Evolutionary conservation across 2,797 vertebrate species (phyloP).

Genomic region (Poecilia gillii): DNA sequence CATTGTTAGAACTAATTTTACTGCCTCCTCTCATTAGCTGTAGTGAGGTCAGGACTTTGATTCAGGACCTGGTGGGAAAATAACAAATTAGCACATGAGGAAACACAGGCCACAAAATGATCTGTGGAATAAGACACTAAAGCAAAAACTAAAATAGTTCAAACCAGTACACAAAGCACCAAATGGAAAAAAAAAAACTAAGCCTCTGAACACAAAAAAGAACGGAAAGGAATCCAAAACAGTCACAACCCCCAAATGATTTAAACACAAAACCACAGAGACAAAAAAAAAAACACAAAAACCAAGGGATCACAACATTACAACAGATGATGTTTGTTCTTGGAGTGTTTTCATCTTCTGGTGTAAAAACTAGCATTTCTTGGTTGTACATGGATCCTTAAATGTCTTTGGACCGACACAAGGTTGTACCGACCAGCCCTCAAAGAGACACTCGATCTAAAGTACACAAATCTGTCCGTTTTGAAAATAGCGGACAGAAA

Average conservation of each 20-base stretch:
- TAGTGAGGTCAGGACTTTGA: neutral
- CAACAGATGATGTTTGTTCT: neutral
- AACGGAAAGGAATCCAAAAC: neutral
- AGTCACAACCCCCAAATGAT: neutral
- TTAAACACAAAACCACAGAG: neutral
- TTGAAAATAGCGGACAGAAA: neutral
- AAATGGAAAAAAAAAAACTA: neutral
- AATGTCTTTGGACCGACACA: constrained; percentile 50
- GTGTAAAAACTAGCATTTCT: constrained; percentile 50
- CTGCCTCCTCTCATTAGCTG: neutral
- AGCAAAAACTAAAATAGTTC: neutral
- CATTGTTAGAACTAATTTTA: neutral
- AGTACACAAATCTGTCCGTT: neutral
- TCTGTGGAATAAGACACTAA: neutral
- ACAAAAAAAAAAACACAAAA: neutral
- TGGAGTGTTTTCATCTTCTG: constrained; percentile 12
- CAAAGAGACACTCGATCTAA: constrained; percentile 80
- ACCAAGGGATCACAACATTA: neutral
- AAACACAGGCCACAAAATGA: neutral
- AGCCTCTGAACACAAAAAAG: neutral
- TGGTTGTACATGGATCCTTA: constrained; percentile 62
- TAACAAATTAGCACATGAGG: neutral
- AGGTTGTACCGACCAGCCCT: constrained; percentile 57
- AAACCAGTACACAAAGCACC: neutral
- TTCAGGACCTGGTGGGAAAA: neutral